Percentiles rank a stretch among this genome's conserved stretches.
Evolutionary conservation across 2,113 vertebrate species (phyloP).

Genomic region (Elaphurus davidianus): DNA sequence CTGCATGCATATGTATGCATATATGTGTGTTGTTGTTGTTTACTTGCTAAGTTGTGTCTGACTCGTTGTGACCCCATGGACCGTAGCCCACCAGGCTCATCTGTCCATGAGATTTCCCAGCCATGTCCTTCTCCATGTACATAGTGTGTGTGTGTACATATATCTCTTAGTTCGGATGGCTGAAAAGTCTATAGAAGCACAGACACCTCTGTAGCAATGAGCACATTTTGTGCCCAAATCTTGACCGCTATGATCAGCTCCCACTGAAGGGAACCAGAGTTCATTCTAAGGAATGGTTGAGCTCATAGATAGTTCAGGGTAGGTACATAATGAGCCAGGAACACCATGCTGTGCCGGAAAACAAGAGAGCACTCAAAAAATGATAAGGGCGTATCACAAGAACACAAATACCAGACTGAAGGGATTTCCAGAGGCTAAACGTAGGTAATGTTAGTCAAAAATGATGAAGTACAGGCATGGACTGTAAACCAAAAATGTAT

Average conservation of each 20-base stretch:
- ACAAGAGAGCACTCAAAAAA: not conserved
- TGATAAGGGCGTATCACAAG: not conserved
- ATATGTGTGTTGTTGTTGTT: not conserved
- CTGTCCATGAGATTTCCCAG: not conserved
- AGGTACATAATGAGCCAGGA: not conserved
- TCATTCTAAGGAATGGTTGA: not conserved
- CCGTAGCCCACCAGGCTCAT: not conserved
- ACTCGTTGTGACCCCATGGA: not conserved
- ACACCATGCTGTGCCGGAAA: not conserved
- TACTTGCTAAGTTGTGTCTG: not conserved
- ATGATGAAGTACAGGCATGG: not conserved
- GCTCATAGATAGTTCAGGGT: not conserved
- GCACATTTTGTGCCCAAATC: not conserved
- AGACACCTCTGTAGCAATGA: not conserved
- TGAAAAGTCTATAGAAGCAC: not conserved
- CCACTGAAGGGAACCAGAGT: not conserved
- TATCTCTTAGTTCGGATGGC: not conserved
- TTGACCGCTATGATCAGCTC: not conserved
- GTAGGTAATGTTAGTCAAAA: not conserved
- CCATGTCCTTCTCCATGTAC: not conserved
- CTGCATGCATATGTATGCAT: not conserved
- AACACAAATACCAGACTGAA: not conserved
- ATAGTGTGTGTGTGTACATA: not conserved
- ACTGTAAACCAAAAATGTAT: not conserved
- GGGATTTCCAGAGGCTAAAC: not conserved